These are phyloP conservation scores for Halichondria panicea DNA, from an alignment of 37 sponge, comb jelly and placozoan genomes.

Conservation along the genomic window DNA sequence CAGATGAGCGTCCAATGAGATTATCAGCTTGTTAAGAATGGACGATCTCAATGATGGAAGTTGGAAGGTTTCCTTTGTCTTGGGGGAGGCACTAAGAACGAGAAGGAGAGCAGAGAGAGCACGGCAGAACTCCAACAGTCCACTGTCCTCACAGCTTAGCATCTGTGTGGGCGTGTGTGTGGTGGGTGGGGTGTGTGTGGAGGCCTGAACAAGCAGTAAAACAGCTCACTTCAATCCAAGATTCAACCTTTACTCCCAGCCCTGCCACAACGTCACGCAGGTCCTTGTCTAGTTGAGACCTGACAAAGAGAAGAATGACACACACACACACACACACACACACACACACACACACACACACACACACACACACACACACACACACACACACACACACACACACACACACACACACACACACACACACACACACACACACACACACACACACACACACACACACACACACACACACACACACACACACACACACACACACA, in stretches of 20 bases:
- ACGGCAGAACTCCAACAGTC: slow-evolving; percentile 36
- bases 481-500: slow-evolving; percentile 18
- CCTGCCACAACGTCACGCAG: slow-evolving; percentile 19
- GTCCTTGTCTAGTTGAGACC: slow-evolving; percentile 37
- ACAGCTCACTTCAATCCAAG: slow-evolving; percentile 45
- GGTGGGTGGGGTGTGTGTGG: neutral
- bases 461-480: slow-evolving; percentile 15
- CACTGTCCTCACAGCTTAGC: too few species aligned
- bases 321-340: neutral
- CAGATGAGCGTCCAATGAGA: slow-evolving; percentile 30
- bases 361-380: neutral
- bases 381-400: neutral
- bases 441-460: slow-evolving; percentile 14
- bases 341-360: slow-evolving; percentile 13
- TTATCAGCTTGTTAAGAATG: slow-evolving; percentile 18
- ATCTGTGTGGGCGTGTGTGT: neutral
- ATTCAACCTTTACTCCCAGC: too few species aligned
- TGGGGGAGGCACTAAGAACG: slow-evolving; percentile 14
- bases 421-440: slow-evolving; percentile 4
- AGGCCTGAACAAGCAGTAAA: too few species aligned
- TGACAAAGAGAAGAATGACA: neutral
- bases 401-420: slow-evolving; percentile 4
- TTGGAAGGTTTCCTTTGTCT: slow-evolving; percentile 8
- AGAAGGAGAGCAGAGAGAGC: slow-evolving; percentile 41
- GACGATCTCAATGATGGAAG: neutral